Percentiles rank a stretch among this genome's conserved stretches.
These are phyloP conservation scores for Syritta pipiens DNA, from an alignment of 2,888 invertebrate genomes.

Conservation along the genomic window DNA sequence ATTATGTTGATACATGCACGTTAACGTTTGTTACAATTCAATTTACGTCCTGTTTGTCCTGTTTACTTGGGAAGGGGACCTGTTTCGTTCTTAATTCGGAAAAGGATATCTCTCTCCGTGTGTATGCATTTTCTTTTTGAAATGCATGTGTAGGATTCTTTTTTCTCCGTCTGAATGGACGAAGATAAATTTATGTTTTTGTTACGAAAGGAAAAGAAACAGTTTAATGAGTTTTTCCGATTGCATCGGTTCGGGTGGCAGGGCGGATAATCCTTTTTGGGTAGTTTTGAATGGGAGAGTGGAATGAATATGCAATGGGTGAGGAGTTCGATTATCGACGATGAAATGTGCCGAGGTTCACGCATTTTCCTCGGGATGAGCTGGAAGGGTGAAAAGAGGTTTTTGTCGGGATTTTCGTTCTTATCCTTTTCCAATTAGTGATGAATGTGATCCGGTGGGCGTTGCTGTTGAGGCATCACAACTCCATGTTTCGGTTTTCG, in stretches of 20 bases:
- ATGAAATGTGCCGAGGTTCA: no score
- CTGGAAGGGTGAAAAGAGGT: no score
- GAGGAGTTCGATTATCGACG: no score
- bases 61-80: slow-evolving; percentile 41
- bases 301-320: no score
- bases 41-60: slow-evolving; percentile 48
- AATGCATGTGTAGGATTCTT: neutral
- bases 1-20: slow-evolving; percentile 40
- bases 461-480: no score
- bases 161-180: neutral
- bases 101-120: neutral
- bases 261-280: slow-evolving; percentile 53
- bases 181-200: neutral
- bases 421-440: no score
- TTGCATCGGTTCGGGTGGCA: slow-evolving; percentile 57
- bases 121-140: neutral
- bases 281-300: no score
- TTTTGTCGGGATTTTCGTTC: no score
- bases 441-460: no score
- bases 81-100: slow-evolving; percentile 21
- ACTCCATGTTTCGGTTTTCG: no score
- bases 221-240: slow-evolving; percentile 65
- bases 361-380: no score
- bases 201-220: neutral
- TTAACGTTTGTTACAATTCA: slow-evolving; percentile 46